Evolutionary conservation across 2,113 vertebrate species (phyloP), one percentile per base, ranked within the genome.

Genomic region (Herpailurus yagouaroundi): DNA sequence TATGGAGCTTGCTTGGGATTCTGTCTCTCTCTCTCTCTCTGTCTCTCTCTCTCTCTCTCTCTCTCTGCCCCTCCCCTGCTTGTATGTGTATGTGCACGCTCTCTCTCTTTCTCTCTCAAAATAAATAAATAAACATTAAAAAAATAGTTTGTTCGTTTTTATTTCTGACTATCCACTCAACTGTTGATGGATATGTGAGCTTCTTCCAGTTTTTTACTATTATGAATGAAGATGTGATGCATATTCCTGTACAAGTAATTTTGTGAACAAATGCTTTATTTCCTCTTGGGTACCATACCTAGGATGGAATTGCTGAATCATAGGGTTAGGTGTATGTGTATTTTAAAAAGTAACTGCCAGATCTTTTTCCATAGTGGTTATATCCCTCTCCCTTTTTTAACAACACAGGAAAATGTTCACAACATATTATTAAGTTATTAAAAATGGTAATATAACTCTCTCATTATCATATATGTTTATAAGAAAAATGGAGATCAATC

Each of bases 221-320:
- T n/a, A 50, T 33, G 14, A 90, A 94, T 60, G 50, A 80, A 93
- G 38, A 11, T 89, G 4, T 25, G 36, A 12, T 83, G 25, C 89
- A 76, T 60, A 57, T 87, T 77, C 14, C 50, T 45, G 2, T 83
- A 76, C 52, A 38, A 74, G 74, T 91, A 81, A 68, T 86, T 91
- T 81, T 87, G 60, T 88, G 52, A 95, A 48, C 50, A 90, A 83
- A 50, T 83, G 38, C 25, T 50, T 89, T 90, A 69, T 82, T 97
- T 94, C 3, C 45, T 92, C 79, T 92, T 36, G 5, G 33, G 55
- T n/a, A 74, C 81, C 84, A 69, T 63, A 76, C 10, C 36, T 81
- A 81, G 50, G 5, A 41, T 74, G 23, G 57, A 94, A 84, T 15
- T 84, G 19, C 27, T 95, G 50, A 36, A 13, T 66, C 87, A 97